A percentile compares a stretch with the other conserved stretches of the same genome.
These are phyloP conservation scores for Tyto alba DNA, from an alignment of 2,113 vertebrate genomes.

Conservation along the genomic window DNA sequence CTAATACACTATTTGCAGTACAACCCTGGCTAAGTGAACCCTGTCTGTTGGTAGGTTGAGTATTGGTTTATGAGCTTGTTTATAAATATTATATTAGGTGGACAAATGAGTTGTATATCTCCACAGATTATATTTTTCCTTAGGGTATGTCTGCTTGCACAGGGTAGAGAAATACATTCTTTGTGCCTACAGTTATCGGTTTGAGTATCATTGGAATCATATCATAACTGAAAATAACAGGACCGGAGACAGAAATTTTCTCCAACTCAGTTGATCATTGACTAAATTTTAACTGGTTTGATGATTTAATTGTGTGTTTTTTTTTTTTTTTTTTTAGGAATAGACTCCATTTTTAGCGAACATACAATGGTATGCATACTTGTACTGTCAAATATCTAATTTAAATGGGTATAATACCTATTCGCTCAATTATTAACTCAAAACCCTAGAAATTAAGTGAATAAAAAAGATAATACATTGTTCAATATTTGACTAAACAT, in stretches of 20 bases:
- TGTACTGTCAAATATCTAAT: neutral
- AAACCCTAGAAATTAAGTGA: neutral
- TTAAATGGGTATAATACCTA: neutral
- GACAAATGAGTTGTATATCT: neutral
- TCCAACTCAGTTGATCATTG: neutral
- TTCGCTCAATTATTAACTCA: neutral
- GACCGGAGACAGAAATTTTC: neutral
- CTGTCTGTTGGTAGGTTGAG: neutral
- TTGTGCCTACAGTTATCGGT: neutral
- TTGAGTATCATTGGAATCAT: neutral
- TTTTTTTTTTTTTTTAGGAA: neutral
- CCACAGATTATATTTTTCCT: neutral
- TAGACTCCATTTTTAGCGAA: neutral
- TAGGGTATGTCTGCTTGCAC: fast-evolving
- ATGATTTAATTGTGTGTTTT: neutral
- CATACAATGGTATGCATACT: neutral
- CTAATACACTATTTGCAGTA: neutral
- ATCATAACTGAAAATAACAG: neutral
- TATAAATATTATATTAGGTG: neutral
- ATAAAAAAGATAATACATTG: neutral
- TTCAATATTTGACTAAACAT: neutral
- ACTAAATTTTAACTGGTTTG: neutral
- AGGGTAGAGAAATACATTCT: neutral
- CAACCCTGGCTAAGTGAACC: neutral
- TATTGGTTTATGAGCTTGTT: neutral